Base-by-base conservation (phyloP, 2,888 invertebrate genomes). In the Nephrotoma guestfalica region DNA sequence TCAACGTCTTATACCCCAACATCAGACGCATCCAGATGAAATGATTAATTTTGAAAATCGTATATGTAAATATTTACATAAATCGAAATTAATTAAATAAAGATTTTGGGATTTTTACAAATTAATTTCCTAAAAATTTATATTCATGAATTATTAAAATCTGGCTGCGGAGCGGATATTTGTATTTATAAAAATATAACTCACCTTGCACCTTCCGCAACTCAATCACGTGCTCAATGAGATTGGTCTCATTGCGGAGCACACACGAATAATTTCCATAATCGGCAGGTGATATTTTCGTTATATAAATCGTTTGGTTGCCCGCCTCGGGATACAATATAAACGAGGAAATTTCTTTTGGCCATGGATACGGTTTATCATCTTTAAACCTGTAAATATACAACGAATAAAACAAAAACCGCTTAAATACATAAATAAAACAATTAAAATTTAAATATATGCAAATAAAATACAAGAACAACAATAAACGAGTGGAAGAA, bases 251-350 rank as follows among this genome's bases (percentile, higher is more conserved):
- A 90, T 96, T 96, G 90, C 94, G 93, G 88, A 95, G 92, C 30
- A 94, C 92, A 90, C 96, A 96, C 85, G 95, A 95, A 91, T 96
- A 96, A 91, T 94, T 94, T 87, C 96, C 96, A 51, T 94, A 93
- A 91, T 96, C 96, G 6, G 93, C 93, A 86, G 93, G 92, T 51
- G 93, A 93, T 41, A 95, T 94, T 71, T 92, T 92, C 88, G 94
- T 93, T 41, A 95, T 94, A 92, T 95, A 96, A 89, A 96, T 93
- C 86, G 96, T 96, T 92, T 96, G 96, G 91, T 96, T 96, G 87
- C 94, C 95, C 86, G 95, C 95, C 91, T 95, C 95, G 0, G 96
- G 95, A 90, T 95, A 95, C 88, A 96, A 91, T 89, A 96, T 95
- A 89, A 96, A 92, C 89, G 93, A 94, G 47, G 96, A 96, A 86